A percentile compares a stretch with the other conserved stretches of the same genome.
Evolutionary conservation across 1,140 invertebrate species (phyloP).

Genomic region (Anastrepha obliqua): DNA sequence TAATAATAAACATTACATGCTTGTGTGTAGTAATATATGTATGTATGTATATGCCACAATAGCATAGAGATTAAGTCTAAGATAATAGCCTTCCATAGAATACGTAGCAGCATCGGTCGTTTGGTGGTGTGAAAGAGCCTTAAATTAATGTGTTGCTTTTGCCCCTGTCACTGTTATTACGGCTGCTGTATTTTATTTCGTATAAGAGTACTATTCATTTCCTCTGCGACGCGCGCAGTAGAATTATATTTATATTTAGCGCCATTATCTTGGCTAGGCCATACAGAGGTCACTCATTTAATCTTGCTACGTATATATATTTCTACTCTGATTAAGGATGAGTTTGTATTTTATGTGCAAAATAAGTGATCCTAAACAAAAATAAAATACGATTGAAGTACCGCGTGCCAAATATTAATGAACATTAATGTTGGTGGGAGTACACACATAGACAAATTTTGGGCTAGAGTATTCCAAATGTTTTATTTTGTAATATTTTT

Average conservation of each 20-base stretch:
- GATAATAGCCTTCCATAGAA: not conserved
- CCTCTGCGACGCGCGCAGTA: not conserved
- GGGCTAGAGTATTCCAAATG: too few species aligned
- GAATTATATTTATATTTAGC: not conserved
- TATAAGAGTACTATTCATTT: constrained; percentile 14
- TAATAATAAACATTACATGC: constrained; percentile 1
- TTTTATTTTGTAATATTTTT: too few species aligned
- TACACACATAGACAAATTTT: too few species aligned
- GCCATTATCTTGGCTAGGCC: not conserved
- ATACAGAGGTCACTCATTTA: not conserved
- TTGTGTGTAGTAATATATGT: not conserved
- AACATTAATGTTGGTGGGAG: too few species aligned
- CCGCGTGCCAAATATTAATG: too few species aligned
- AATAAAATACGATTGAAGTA: too few species aligned
- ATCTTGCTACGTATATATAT: not conserved
- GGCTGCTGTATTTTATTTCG: not conserved
- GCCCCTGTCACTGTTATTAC: constrained; percentile 7
- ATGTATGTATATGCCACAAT: not conserved
- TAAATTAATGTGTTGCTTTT: constrained; percentile 30
- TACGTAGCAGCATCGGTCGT: not conserved
- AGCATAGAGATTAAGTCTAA: not conserved
- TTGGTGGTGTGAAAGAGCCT: not conserved
- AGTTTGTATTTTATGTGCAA: too few species aligned
- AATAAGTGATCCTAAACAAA: too few species aligned
- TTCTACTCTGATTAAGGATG: not conserved